phyloP scores from a whole-genome alignment of 2,888 invertebrate species.

The Adela reaumurella region DNA sequence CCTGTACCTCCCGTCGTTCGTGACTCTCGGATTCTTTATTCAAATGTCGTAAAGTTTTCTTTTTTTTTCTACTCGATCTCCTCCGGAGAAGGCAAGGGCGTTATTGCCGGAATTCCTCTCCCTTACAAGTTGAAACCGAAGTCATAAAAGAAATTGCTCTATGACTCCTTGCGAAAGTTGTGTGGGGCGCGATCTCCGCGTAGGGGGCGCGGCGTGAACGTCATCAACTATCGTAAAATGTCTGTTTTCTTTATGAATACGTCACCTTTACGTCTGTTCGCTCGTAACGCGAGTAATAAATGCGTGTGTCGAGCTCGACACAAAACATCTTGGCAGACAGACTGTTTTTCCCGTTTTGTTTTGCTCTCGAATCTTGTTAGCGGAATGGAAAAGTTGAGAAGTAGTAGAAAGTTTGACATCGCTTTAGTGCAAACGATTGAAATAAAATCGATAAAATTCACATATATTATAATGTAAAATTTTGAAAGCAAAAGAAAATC shows the following conservation, averaged over 20 bases:
- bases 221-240: constrained; percentile 3
- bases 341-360: neutral
- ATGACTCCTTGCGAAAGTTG: constrained; percentile 49
- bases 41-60: constrained; percentile 5
- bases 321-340: neutral
- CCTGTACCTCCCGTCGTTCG: constrained; percentile 15
- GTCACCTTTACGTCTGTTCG: neutral
- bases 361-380: neutral
- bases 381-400: neutral
- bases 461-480: too few relatives aligned
- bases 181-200: neutral
- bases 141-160: constrained; percentile 56
- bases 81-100: constrained; percentile 9
- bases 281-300: neutral
- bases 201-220: neutral
- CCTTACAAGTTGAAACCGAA: constrained; percentile 55
- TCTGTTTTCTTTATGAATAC: constrained; percentile 2
- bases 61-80: constrained; percentile 2
- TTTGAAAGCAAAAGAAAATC: too few relatives aligned
- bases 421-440: too few relatives aligned
- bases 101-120: constrained; percentile 54
- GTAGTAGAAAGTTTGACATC: neutral
- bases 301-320: neutral
- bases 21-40: neutral
- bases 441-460: too few relatives aligned